Evolutionary conservation across 2,797 vertebrate genomes (phyloP), one percentile per base, ranked within the genome.

Genomic region (Todus mexicanus): DNA sequence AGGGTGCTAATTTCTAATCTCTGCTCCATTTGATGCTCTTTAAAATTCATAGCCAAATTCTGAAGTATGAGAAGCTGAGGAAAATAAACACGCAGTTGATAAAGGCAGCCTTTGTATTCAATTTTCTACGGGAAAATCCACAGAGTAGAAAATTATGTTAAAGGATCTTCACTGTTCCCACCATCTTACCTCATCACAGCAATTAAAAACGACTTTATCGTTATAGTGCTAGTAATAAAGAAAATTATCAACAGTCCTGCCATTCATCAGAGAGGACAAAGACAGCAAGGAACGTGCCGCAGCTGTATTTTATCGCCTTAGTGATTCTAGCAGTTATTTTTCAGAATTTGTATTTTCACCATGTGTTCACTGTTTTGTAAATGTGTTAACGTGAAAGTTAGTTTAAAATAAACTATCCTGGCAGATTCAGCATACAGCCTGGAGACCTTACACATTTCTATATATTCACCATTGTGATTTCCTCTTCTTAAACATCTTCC

Each of bases 1-100:
- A 94, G 78, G 93, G 61, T 92, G 83, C 64, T 89, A 87, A 96
- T 97, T 97, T 94, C 87, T 96, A 86, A 94, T 86, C 70, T 87
- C 68, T 72, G 61, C 40, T 89, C 68, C 57, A 53, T 77, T 87
- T 75, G 69, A 84, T 35, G 35, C 72, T 85, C 69, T 95, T 95
- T 79, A 92, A 94, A 94, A 92, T 91, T 91, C 84, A 88, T 40
- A 87, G 87, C 40, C 53, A 76, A 92, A 84, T 92, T 84, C 91
- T 53, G 60, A 88, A 89, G 35, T 79, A 89, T 71, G 45, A 88
- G 77, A 75, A 80, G 50, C 87, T 94, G 71, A 86, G 56, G 40
- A 45, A 56, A 87, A 76, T 59, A 74, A 90, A 66, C 33, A 84
- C 33, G 42, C 37, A 82, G 48, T 17, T 74, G 63, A 90, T 79